Percentiles rank a stretch among this genome's conserved stretches.
phyloP scores from a whole-genome alignment of 2,888 invertebrate genomes.

The Tachina lurida region DNA sequence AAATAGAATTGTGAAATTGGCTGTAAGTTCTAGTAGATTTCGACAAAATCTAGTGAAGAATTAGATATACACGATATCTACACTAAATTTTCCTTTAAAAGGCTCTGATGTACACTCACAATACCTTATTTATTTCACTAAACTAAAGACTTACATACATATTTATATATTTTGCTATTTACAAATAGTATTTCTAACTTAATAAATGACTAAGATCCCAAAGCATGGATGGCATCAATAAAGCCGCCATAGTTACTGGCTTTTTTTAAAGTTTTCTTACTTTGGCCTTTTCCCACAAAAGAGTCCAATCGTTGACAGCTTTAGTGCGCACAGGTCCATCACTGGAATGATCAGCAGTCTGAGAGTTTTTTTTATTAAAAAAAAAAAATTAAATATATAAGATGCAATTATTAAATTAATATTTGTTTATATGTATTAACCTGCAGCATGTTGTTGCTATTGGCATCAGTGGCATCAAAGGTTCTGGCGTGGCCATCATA shows the following conservation, averaged over 20 bases:
- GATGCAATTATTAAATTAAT: neutral
- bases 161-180: too few species aligned
- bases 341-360: slow-evolving; percentile 4
- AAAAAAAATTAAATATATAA: neutral
- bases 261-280: slow-evolving; percentile 1
- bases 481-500: slow-evolving; percentile 33
- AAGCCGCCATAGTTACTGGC: too few species aligned
- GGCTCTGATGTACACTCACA: too few species aligned
- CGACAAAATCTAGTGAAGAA: too few species aligned
- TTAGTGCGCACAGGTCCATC: slow-evolving; percentile 26
- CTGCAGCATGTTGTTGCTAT: slow-evolving; percentile 8
- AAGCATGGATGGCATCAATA: neutral
- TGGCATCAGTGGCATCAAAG: slow-evolving; percentile 24
- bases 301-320: slow-evolving; percentile 44
- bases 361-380: neutral
- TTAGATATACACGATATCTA: too few species aligned
- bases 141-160: too few species aligned
- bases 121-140: too few species aligned
- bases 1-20: too few species aligned
- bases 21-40: too few species aligned
- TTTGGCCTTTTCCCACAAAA: slow-evolving; percentile 58
- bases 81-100: too few species aligned
- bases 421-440: neutral
- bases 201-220: neutral
- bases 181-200: too few species aligned